phyloP scores from a whole-genome alignment of 2,888 invertebrate species.

The Oscheius myriophilus region DNA sequence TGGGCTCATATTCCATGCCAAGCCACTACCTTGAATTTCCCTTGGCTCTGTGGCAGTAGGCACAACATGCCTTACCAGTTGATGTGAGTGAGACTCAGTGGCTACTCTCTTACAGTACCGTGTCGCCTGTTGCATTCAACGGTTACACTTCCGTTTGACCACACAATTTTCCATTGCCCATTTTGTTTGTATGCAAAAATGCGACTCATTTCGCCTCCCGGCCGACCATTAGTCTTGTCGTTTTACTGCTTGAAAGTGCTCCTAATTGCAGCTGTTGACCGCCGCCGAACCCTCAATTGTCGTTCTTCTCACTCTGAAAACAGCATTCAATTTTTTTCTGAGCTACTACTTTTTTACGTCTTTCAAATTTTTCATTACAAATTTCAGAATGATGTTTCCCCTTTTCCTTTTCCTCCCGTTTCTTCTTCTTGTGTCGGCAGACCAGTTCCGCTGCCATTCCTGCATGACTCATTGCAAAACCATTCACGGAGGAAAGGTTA shows the following conservation, averaged over 20 bases:
- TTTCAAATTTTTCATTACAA: not conserved
- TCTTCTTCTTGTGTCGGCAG: slow-evolving; percentile 3
- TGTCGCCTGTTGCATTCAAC: too few relatives aligned
- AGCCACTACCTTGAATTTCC: too few relatives aligned
- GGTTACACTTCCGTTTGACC: too few relatives aligned
- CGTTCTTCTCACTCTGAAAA: too few relatives aligned
- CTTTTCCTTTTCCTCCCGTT: slow-evolving; percentile 26
- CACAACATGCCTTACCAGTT: too few relatives aligned
- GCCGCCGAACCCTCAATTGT: not conserved
- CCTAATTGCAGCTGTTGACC: slow-evolving; percentile 28
- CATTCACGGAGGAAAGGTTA: slow-evolving; percentile 40
- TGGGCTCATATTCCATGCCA: too few relatives aligned
- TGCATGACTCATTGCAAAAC: slow-evolving; percentile 64
- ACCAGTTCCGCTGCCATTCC: slow-evolving; percentile 58
- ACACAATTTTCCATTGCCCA: too few relatives aligned
- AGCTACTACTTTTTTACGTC: not conserved
- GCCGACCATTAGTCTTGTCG: not conserved
- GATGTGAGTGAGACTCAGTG: too few relatives aligned
- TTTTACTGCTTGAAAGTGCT: slow-evolving; percentile 14
- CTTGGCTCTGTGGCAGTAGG: too few relatives aligned
- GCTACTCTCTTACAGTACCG: too few relatives aligned
- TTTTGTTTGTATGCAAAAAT: too few relatives aligned
- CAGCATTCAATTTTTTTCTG: not conserved
- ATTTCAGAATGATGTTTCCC: slow-evolving; percentile 20
- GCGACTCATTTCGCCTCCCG: too few relatives aligned